A percentile compares a stretch with the other conserved stretches of the same genome.
These are phyloP conservation scores for Ctenicera cuprea DNA, from an alignment of 2,888 invertebrate genomes.

Conservation along the genomic window DNA sequence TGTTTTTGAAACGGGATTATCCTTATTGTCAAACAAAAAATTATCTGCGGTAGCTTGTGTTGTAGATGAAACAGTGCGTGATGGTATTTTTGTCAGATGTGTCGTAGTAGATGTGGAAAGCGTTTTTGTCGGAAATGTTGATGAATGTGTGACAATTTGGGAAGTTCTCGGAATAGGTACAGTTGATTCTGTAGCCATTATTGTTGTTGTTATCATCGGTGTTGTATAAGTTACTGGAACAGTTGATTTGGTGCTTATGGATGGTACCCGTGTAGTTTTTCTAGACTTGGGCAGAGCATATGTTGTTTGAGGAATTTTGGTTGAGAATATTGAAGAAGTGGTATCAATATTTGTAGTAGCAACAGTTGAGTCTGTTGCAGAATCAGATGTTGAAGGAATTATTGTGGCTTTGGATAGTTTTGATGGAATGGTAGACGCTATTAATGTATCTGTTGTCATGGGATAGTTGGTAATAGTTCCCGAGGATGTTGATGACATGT, in stretches of 20 bases:
- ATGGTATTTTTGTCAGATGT: background rate
- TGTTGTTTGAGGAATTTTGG: no score
- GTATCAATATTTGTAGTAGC: background rate
- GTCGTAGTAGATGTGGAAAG: no score
- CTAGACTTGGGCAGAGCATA: no score
- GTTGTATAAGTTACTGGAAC: background rate
- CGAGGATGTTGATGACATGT: conserved; percentile 34
- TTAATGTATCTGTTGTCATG: background rate
- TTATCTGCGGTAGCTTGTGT: background rate
- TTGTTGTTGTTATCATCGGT: background rate
- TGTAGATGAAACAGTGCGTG: conserved; percentile 4
- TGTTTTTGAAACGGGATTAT: conserved; percentile 8
- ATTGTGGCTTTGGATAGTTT: background rate
- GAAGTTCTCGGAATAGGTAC: background rate
- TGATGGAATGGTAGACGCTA: background rate
- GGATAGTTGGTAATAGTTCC: background rate
- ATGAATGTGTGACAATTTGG: background rate
- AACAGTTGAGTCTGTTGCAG: no score
- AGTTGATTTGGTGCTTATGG: background rate
- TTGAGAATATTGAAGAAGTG: background rate
- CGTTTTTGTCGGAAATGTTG: background rate
- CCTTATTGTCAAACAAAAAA: background rate
- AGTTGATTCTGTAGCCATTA: background rate
- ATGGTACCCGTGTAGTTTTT: no score
- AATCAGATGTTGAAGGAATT: no score